phyloP scores from a whole-genome alignment of 2,888 invertebrate species.

The Synanthedon andrenaeformis region DNA sequence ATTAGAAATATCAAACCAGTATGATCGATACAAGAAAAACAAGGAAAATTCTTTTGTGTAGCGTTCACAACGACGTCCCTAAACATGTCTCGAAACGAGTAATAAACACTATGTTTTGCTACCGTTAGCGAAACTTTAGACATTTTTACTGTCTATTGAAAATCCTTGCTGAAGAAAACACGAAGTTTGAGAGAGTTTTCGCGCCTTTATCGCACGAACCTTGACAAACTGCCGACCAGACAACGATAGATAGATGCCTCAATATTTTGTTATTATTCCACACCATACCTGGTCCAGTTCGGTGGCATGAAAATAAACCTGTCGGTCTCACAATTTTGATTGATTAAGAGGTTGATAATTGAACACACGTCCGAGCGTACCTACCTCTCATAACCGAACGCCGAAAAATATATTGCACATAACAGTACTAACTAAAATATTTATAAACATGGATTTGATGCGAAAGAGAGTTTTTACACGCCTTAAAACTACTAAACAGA shows the following conservation, averaged over 20 bases:
- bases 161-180: slow-evolving; percentile 15
- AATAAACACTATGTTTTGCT: slow-evolving; percentile 33
- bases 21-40: too few species aligned
- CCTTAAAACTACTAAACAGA: too few species aligned
- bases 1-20: too few species aligned
- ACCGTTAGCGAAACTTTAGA: slow-evolving; percentile 36
- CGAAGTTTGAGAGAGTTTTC: slow-evolving; percentile 14
- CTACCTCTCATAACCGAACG: too few species aligned
- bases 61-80: slow-evolving; percentile 8
- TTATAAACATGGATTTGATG: too few species aligned
- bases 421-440: too few species aligned
- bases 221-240: slow-evolving; percentile 30
- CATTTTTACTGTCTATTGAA: slow-evolving; percentile 38
- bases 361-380: neutral
- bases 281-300: slow-evolving; percentile 15
- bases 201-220: slow-evolving; percentile 26
- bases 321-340: slow-evolving; percentile 8
- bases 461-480: too few species aligned
- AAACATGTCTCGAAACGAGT: slow-evolving; percentile 31
- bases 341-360: slow-evolving; percentile 5
- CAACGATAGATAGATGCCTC: slow-evolving; percentile 24
- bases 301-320: slow-evolving; percentile 12
- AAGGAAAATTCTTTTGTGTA: too few species aligned
- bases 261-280: slow-evolving; percentile 25
- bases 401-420: too few species aligned